Conservation (phyloP, 2,113 vertebrate genomes). For the Carlito syrichta region DNA sequence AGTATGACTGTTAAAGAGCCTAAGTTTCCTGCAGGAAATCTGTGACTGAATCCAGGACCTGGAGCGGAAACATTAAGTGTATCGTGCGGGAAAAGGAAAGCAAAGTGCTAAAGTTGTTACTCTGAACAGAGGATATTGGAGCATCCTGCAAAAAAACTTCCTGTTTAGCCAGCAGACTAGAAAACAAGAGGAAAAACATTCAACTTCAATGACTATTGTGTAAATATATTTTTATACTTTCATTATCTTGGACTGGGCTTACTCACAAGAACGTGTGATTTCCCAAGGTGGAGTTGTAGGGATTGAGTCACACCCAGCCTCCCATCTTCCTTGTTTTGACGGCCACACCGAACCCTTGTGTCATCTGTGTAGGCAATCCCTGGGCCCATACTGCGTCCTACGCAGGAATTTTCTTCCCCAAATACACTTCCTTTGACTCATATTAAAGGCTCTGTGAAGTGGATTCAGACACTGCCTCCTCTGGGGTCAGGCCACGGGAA, state of each 20-base stretch:
- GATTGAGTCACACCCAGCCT: not conserved
- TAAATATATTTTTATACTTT: constrained; percentile 76
- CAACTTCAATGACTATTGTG: constrained; percentile 57
- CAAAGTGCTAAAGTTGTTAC: constrained; percentile 75
- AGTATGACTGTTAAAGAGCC: constrained; percentile 48
- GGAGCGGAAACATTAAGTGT: constrained; percentile 76
- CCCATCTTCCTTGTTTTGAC: not conserved
- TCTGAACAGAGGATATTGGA: constrained; percentile 79
- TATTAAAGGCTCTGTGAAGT: not conserved
- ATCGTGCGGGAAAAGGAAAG: constrained; percentile 82
- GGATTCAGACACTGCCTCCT: not conserved
- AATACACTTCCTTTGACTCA: not conserved
- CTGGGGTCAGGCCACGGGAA: not conserved
- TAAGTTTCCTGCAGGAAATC: constrained; percentile 79
- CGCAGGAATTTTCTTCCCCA: not conserved
- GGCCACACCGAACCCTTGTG: not conserved
- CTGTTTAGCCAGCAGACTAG: constrained; percentile 80
- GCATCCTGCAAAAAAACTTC: constrained; percentile 87
- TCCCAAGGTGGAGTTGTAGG: not conserved
- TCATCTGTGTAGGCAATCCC: not conserved
- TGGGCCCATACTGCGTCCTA: not conserved
- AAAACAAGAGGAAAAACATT: constrained; percentile 82
- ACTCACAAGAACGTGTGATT: not conserved
- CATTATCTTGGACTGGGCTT: constrained; percentile 75
- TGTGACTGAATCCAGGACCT: constrained; percentile 58